phyloP scores from a whole-genome alignment of 2,113 vertebrate genomes.

The Callipepla squamata region DNA sequence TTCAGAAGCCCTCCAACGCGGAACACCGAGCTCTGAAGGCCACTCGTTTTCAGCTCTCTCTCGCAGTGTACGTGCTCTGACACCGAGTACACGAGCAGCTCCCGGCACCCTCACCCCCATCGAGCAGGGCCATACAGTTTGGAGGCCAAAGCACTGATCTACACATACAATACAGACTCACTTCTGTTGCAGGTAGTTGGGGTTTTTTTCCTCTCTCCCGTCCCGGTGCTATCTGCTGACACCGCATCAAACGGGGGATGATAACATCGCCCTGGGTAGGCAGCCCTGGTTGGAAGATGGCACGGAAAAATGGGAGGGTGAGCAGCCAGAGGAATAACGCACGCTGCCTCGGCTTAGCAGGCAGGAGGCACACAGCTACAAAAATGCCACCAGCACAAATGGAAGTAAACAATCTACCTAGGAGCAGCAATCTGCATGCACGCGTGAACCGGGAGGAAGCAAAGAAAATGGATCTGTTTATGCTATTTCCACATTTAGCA shows the following conservation, averaged over 20 bases:
- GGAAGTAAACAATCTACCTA: neutral
- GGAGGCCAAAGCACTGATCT: conserved; percentile 35
- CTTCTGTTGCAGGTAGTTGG: neutral
- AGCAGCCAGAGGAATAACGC: neutral
- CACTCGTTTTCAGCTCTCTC: neutral
- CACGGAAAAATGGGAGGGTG: conserved; percentile 32
- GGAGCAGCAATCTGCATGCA: neutral
- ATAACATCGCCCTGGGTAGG: conserved; percentile 8
- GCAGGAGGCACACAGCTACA: neutral
- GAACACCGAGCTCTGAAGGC: conserved; percentile 38
- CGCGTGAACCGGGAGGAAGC: neutral
- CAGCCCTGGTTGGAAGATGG: conserved; percentile 7
- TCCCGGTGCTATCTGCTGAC: conserved; percentile 29
- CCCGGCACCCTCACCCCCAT: neutral
- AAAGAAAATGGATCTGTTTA: neutral
- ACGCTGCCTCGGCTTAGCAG: neutral
- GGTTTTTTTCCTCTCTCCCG: too few relatives aligned
- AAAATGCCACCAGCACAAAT: neutral
- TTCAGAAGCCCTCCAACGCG: conserved; percentile 58
- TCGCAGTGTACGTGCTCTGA: neutral
- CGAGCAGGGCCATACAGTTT: neutral
- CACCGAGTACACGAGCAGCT: neutral
- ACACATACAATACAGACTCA: neutral
- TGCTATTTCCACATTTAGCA: neutral
- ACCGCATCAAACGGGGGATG: conserved; percentile 1